Base-by-base conservation (phyloP, 2,113 vertebrate genomes). In the Vulpes lagopus region DNA sequence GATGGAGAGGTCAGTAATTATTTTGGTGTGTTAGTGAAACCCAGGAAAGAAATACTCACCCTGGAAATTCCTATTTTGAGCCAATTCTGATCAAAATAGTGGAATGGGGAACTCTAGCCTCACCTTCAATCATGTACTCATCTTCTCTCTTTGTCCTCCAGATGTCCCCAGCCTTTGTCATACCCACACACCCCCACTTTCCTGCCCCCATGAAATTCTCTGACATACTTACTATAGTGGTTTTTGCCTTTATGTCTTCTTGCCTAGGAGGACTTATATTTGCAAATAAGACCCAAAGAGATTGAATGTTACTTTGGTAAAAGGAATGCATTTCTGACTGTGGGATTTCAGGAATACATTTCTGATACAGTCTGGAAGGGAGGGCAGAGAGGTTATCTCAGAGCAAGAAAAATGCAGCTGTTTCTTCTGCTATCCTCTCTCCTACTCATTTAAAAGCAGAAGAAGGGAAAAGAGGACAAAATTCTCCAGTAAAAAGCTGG, bases 401-500 rank as follows among this genome's bases (percentile, higher is more conserved):
- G 60, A 96, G 32, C 89, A 65, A 27, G 57, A 67, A 96, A 97
- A 97, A 90, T 57, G 53, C 23, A 16, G n/a, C 76, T 97, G 43
- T 25, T 93, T 89, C 81, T 94, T 95, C 80, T 65, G 69, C 38
- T 80, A 88, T 60, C 62, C 76, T 82, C 35, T 96, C 55, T 87
- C 82, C 8, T 83, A 35, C 25, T 86, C 89, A 84, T 95, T 95
- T 97, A 95, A 95, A 97, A 97, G 92, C 92, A 89, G 2, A 83
- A 91, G 67, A 92, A 91, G 51, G 38, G 22, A 74, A 96, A 92
- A 83, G 51, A 93, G 81, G 86, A 89, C 82, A 76, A 80, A 96
- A 95, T 38, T 74, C 76, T 81, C 62, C 89, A 94, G 80, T 95
- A 96, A 98, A 97, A 98, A 94, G 83, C 94, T 84, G 12, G 35